These are phyloP conservation scores for Felis catus DNA, from an alignment of 2,113 vertebrate species.

Conservation along the genomic window DNA sequence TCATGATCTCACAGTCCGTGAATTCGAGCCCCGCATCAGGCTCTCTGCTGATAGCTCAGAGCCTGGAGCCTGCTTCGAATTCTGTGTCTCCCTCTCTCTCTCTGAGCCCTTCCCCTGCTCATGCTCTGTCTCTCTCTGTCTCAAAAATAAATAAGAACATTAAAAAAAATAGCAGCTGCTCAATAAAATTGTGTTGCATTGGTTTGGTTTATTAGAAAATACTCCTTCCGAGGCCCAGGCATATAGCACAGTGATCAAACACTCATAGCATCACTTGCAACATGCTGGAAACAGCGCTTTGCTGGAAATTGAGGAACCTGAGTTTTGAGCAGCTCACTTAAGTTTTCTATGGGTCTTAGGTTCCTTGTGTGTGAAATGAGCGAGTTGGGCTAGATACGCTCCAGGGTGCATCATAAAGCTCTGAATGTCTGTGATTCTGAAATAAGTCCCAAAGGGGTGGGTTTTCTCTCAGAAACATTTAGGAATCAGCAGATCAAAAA, in stretches of 20 bases:
- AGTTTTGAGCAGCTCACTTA: not conserved
- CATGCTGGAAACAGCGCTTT: not conserved
- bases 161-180: not conserved
- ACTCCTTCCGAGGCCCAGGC: not conserved
- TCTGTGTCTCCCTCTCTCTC: too few relatives aligned
- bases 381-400: not conserved
- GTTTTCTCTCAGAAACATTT: not conserved
- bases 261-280: not conserved
- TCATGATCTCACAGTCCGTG: too few relatives aligned
- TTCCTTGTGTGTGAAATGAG: not conserved
- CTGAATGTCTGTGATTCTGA: conserved; percentile 3
- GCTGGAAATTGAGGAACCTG: not conserved
- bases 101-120: too few relatives aligned
- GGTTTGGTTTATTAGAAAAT: not conserved
- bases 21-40: too few relatives aligned
- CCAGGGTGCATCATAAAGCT: not conserved
- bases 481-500: not conserved
- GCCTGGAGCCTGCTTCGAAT: too few relatives aligned
- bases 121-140: too few relatives aligned
- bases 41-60: too few relatives aligned
- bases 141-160: too few relatives aligned
- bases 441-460: not conserved
- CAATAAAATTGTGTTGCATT: not conserved
- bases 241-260: not conserved
- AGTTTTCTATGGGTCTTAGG: not conserved